Percentiles rank a stretch among this genome's conserved stretches.
Evolutionary conservation across 2,113 vertebrate species (phyloP).

Genomic region (Bambusicola thoracicus): DNA sequence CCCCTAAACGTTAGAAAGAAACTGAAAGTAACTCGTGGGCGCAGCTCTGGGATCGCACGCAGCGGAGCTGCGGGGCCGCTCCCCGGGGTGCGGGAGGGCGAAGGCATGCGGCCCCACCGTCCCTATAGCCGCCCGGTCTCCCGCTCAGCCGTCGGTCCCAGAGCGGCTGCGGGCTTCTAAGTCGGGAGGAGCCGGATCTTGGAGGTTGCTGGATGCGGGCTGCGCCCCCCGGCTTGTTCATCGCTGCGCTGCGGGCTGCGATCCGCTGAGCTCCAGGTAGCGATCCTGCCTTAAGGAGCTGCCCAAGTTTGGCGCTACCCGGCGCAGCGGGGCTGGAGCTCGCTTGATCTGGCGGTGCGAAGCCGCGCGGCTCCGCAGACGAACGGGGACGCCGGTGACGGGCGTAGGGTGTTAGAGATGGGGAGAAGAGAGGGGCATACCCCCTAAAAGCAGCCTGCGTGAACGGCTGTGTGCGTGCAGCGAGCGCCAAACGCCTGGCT

Average conservation of each 20-base stretch:
- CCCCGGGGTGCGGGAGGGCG: not conserved
- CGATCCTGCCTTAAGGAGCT: not conserved
- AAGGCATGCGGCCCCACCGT: not conserved
- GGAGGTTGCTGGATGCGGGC: not conserved
- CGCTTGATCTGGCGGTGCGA: not conserved
- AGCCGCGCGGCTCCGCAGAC: not conserved
- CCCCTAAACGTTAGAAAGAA: not conserved
- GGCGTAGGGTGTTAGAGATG: not conserved
- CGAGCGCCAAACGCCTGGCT: not conserved
- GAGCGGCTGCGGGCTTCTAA: not conserved
- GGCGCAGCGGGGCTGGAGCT: not conserved
- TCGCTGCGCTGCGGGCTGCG: not conserved
- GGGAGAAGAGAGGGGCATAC: accelerated
- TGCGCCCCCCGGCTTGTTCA: not conserved
- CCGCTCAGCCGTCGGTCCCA: not conserved
- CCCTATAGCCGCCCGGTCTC: not conserved
- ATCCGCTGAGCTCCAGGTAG: not conserved
- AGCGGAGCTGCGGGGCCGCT: not conserved
- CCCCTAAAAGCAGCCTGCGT: not conserved
- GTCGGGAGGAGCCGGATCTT: not conserved
- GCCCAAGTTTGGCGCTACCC: not conserved
- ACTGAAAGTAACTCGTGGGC: conserved; percentile 41
- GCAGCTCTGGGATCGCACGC: not conserved
- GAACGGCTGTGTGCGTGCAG: not conserved
- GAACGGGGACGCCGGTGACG: not conserved